Percentiles rank a stretch among this genome's conserved stretches.
These are phyloP conservation scores for Prosopocoilus inquinatus DNA, from an alignment of 2,888 invertebrate genomes.

Conservation along the genomic window DNA sequence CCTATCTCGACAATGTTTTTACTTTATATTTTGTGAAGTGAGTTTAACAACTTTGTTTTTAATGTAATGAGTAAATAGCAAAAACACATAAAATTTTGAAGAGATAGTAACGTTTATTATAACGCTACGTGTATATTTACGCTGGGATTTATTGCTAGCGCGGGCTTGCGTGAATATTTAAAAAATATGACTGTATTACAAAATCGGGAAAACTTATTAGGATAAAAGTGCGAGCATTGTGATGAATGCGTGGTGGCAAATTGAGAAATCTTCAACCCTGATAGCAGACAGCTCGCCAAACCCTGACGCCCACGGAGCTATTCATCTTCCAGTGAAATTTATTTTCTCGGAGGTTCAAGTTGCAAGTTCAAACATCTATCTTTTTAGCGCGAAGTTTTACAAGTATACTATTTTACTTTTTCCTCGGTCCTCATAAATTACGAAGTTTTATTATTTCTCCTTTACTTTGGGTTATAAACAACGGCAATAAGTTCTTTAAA, in stretches of 20 bases:
- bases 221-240: constrained; percentile 14
- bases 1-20: too few species aligned
- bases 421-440: constrained; percentile 32
- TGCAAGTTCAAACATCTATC: constrained; percentile 41
- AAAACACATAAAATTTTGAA: too few species aligned
- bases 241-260: constrained; percentile 42
- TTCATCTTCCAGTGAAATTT: constrained; percentile 41
- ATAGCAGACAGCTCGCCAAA: constrained; percentile 38
- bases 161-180: too few species aligned
- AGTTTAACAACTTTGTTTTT: too few species aligned
- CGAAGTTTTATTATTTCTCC: constrained; percentile 34
- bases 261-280: constrained; percentile 44
- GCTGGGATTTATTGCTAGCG: too few species aligned
- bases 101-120: too few species aligned
- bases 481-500: constrained; percentile 33
- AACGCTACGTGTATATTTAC: too few species aligned
- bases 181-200: too few species aligned
- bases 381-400: constrained; percentile 40
- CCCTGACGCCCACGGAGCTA: constrained; percentile 39
- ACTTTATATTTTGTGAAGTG: too few species aligned
- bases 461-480: constrained; percentile 29
- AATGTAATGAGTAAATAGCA: too few species aligned
- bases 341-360: constrained; percentile 39
- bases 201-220: too few species aligned
- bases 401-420: constrained; percentile 37